Evolutionary conservation across 2,888 invertebrate species (phyloP).

Genomic region (Ditylenchus weischeri): DNA sequence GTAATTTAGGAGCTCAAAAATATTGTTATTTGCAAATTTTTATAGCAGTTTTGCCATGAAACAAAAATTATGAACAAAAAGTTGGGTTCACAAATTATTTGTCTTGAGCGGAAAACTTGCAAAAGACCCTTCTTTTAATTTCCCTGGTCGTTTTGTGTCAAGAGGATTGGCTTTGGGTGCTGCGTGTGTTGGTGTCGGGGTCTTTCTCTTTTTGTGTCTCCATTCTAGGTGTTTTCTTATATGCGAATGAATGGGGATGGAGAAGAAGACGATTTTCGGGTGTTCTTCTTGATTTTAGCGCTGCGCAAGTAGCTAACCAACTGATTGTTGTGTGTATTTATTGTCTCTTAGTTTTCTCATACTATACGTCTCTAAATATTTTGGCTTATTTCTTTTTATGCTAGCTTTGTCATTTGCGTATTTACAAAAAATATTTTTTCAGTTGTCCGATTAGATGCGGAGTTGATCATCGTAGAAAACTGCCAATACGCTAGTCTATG

Average conservation of each 20-base stretch:
- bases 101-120: slow-evolving; percentile 2
- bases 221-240: slow-evolving; percentile 8
- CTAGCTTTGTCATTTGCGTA: slow-evolving; percentile 3
- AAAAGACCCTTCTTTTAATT: slow-evolving; percentile 6
- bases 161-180: slow-evolving; percentile 11
- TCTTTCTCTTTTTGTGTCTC: background rate
- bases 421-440: slow-evolving; percentile 8
- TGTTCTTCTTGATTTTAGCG: slow-evolving; percentile 11
- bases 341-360: background rate
- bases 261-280: slow-evolving; percentile 7
- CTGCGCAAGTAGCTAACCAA: background rate
- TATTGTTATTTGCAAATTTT: too few species aligned
- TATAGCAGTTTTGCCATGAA: background rate
- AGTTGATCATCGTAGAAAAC: background rate
- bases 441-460: slow-evolving; percentile 1
- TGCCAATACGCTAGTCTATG: slow-evolving; percentile 3
- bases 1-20: background rate
- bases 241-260: background rate
- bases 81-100: background rate
- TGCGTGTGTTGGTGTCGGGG: slow-evolving; percentile 1
- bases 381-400: background rate
- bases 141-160: slow-evolving; percentile 9
- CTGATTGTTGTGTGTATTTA: too few species aligned
- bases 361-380: background rate
- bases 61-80: slow-evolving; percentile 6